Conservation (phyloP, 2,113 vertebrate species). For the Microtus ochrogaster region DNA sequence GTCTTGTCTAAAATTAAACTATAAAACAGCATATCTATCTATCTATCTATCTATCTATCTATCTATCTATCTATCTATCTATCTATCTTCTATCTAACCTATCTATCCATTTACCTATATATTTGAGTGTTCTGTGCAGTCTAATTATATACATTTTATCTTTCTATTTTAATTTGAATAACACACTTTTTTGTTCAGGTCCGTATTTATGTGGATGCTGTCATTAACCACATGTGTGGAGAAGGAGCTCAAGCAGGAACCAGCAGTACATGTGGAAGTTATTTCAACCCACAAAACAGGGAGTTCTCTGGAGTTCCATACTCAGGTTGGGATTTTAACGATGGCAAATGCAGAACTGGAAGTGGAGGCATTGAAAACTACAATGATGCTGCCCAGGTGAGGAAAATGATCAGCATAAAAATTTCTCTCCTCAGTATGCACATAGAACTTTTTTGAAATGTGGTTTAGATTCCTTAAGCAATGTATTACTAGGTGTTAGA, state of each 20-base stretch:
- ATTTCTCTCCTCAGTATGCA: background rate
- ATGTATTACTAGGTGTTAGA: background rate
- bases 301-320: slow-evolving; percentile 92
- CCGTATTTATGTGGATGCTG: slow-evolving; percentile 86
- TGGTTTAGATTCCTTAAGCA: background rate
- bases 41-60: background rate
- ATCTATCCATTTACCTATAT: background rate
- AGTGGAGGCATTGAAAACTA: slow-evolving; percentile 93
- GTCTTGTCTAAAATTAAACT: background rate
- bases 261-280: slow-evolving; percentile 90
- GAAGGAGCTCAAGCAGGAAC: slow-evolving; percentile 86
- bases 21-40: background rate
- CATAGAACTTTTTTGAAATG: background rate
- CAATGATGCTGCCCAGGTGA: slow-evolving; percentile 91
- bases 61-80: background rate
- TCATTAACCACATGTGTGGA: slow-evolving; percentile 93
- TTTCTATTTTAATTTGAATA: background rate
- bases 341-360: slow-evolving; percentile 90
- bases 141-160: too few species aligned
- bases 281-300: slow-evolving; percentile 88
- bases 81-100: background rate
- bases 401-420: background rate
- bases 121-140: background rate
- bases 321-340: slow-evolving; percentile 91
- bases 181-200: slow-evolving; percentile 82